These are phyloP conservation scores for Drosophila novamexicana DNA, from an alignment of 1,140 invertebrate species.

Conservation along the genomic window DNA sequence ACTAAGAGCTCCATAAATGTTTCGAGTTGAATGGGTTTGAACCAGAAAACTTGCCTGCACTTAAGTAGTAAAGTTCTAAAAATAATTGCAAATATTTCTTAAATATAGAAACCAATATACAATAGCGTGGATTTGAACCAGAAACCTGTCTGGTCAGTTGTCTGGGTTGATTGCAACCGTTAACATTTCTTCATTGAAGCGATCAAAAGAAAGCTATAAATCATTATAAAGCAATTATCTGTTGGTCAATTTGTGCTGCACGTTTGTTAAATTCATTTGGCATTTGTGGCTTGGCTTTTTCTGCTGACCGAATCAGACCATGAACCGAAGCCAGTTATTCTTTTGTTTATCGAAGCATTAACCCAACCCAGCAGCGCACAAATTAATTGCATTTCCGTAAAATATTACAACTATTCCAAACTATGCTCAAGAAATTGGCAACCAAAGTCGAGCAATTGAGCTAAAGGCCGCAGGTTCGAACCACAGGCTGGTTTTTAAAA, in stretches of 20 bases:
- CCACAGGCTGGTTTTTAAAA: too few relatives aligned
- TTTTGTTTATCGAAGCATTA: constrained; percentile 7
- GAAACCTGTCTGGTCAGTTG: too few relatives aligned
- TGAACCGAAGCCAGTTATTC: constrained; percentile 20
- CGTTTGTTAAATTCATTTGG: constrained; percentile 1
- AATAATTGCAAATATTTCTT: too few relatives aligned
- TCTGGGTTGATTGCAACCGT: too few relatives aligned
- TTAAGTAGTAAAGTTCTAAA: too few relatives aligned
- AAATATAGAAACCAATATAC: too few relatives aligned
- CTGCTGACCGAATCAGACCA: constrained; percentile 25
- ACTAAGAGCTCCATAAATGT: too few relatives aligned
- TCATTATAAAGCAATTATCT: constrained; percentile 5
- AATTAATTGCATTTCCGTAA: not conserved
- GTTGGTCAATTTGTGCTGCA: not conserved
- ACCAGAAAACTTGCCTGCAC: too few relatives aligned
- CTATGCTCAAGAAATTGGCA: not conserved
- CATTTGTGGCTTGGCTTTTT: constrained; percentile 7
- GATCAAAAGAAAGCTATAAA: constrained; percentile 9
- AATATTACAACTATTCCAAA: not conserved
- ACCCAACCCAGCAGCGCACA: not conserved
- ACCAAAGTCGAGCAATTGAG: too few relatives aligned
- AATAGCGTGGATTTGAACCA: too few relatives aligned
- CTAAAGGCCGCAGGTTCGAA: too few relatives aligned
- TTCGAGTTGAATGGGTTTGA: too few relatives aligned
- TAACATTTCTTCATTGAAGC: constrained; percentile 5